These are phyloP conservation scores for Lates calcarifer DNA, from an alignment of 2,113 vertebrate species.

Conservation along the genomic window DNA sequence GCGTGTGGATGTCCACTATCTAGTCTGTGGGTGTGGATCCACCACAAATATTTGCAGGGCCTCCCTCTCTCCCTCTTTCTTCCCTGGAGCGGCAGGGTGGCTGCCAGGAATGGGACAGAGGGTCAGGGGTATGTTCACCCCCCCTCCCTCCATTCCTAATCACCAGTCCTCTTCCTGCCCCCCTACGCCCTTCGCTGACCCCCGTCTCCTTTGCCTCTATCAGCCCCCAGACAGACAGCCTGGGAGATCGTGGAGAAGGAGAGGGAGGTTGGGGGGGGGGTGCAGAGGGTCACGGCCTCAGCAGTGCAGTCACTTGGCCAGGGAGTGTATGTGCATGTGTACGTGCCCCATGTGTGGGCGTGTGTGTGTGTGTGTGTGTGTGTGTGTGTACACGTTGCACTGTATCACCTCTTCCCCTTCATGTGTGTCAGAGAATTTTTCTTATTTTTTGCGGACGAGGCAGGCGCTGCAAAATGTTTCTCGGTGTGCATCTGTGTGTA, in stretches of 20 bases:
- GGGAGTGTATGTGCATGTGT: constrained; percentile 24
- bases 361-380: constrained; percentile 34
- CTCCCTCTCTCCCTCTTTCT: constrained; percentile 51
- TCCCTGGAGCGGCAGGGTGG: constrained; percentile 58
- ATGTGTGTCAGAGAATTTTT: constrained; percentile 19
- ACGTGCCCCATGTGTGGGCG: background rate
- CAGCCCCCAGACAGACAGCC: constrained; percentile 72
- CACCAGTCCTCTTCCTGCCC: constrained; percentile 77
- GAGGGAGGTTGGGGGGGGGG: background rate
- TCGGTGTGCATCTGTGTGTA: constrained; percentile 25
- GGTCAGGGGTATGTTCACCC: constrained; percentile 67
- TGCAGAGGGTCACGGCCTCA: constrained; percentile 65
- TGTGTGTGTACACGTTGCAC: constrained; percentile 1
- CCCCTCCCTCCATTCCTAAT: constrained; percentile 69
- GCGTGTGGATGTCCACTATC: constrained; percentile 59
- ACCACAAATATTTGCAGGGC: constrained; percentile 72
- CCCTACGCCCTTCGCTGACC: background rate
- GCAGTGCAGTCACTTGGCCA: constrained; percentile 64
- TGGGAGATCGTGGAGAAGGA: constrained; percentile 54
- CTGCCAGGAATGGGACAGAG: constrained; percentile 72
- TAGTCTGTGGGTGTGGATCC: constrained; percentile 68
- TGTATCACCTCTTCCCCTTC: constrained; percentile 44
- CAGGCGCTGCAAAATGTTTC: constrained; percentile 38
- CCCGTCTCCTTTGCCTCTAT: constrained; percentile 46
- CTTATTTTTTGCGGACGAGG: constrained; percentile 32